phyloP scores from a whole-genome alignment of 2,888 invertebrate genomes.

The Tinea semifulvella region DNA sequence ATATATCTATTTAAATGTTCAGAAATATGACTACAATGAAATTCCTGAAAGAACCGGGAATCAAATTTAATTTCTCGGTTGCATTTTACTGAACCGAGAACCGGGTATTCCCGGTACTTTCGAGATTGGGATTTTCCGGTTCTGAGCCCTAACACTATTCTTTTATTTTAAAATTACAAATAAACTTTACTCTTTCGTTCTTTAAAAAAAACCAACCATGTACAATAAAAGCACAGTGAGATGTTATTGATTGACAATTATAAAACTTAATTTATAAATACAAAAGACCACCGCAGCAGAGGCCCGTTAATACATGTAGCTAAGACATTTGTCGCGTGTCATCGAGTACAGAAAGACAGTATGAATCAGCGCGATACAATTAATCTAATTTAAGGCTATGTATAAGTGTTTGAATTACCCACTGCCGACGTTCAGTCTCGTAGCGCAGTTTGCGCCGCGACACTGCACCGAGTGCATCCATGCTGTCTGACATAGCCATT shows the following conservation, averaged over 20 bases:
- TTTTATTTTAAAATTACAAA: background rate
- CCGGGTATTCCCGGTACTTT: too few relatives aligned
- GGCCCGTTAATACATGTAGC: slow-evolving; percentile 26
- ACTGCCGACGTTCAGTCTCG: slow-evolving; percentile 61
- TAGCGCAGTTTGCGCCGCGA: slow-evolving; percentile 34
- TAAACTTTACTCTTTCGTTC: background rate
- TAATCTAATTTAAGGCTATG: slow-evolving; percentile 65
- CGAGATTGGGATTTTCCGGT: too few relatives aligned
- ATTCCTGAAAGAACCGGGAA: too few relatives aligned
- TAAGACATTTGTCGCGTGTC: slow-evolving; percentile 52
- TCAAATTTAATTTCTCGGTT: too few relatives aligned
- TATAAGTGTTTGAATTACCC: slow-evolving; percentile 31
- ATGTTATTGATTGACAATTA: too few relatives aligned
- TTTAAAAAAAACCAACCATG: background rate
- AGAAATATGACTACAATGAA: too few relatives aligned
- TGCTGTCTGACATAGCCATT: background rate
- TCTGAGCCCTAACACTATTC: too few relatives aligned
- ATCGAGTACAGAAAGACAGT: slow-evolving; percentile 30
- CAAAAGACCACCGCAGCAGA: too few relatives aligned
- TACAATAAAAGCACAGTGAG: background rate
- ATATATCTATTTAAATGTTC: too few relatives aligned
- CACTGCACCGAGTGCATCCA: slow-evolving; percentile 11
- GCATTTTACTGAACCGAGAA: too few relatives aligned
- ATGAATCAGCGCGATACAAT: slow-evolving; percentile 64
- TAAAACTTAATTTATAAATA: too few relatives aligned